These are phyloP conservation scores for Ciconia stormi DNA, from an alignment of 2,113 vertebrate genomes.

Conservation along the genomic window DNA sequence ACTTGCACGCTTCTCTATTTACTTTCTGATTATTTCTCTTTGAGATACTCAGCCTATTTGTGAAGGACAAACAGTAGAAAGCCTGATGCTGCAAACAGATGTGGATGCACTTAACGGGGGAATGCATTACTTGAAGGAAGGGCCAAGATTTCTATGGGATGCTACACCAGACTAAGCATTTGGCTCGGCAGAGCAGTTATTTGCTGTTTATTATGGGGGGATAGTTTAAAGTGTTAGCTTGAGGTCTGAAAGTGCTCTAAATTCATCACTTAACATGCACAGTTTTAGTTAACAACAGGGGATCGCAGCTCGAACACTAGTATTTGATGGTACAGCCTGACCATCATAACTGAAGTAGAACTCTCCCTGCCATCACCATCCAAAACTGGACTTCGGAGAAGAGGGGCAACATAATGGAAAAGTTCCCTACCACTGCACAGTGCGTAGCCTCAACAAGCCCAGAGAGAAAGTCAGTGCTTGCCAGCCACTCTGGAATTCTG, in stretches of 20 bases:
- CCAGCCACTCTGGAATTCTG: neutral
- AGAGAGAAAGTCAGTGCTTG: neutral
- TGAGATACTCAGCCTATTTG: neutral
- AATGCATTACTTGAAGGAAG: neutral
- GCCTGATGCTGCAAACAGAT: neutral
- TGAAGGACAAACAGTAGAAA: neutral
- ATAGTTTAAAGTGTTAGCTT: neutral
- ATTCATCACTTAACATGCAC: accelerated
- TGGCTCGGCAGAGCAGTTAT: neutral
- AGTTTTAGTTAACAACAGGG: neutral
- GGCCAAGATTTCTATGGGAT: neutral
- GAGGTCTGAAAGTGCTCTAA: neutral
- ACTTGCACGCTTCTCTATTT: neutral
- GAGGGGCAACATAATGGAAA: neutral
- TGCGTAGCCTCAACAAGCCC: neutral
- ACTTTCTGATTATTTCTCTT: neutral
- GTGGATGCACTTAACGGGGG: neutral
- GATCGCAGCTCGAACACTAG: neutral
- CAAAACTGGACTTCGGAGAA: neutral
- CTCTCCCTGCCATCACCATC: neutral
- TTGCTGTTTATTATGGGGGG: neutral
- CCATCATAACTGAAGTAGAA: neutral
- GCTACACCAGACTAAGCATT: neutral
- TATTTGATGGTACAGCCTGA: neutral
- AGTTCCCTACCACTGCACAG: neutral